A percentile compares a stretch with the other conserved stretches of the same genome.
Evolutionary conservation across 1,140 invertebrate species (phyloP).

Genomic region (Luehdorfia chinensis): DNA sequence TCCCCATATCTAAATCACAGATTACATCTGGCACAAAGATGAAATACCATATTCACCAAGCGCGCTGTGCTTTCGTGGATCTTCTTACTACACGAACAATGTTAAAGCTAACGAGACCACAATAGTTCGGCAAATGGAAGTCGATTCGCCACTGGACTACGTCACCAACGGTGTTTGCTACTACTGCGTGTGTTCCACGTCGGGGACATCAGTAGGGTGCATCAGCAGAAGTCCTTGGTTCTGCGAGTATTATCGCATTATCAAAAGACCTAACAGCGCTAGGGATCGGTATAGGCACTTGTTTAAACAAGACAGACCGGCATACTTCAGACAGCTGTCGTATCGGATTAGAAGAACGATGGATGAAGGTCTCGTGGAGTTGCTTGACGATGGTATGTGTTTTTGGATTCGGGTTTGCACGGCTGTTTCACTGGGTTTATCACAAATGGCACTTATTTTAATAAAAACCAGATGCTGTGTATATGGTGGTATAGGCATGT

Average conservation of each 20-base stretch:
- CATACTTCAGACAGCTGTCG: conserved; percentile 52
- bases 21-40: conserved; percentile 64
- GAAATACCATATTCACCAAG: conserved; percentile 57
- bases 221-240: conserved; percentile 41
- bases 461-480: too few relatives aligned
- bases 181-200: conserved; percentile 49
- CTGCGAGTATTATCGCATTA: conserved; percentile 47
- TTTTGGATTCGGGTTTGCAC: conserved; percentile 12
- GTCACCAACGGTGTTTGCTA: conserved; percentile 36
- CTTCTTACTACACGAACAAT: conserved; percentile 55
- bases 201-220: conserved; percentile 32
- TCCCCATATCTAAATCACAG: conserved; percentile 30
- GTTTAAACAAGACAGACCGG: conserved; percentile 50
- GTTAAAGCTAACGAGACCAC: conserved; percentile 44
- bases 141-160: conserved; percentile 45
- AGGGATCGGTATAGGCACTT: conserved; percentile 37
- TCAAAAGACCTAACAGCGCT: conserved; percentile 25
- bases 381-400: conserved; percentile 50
- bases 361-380: conserved; percentile 47
- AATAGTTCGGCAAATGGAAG: conserved; percentile 32
- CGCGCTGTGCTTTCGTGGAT: conserved; percentile 43
- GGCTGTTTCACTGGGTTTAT: conserved; percentile 11
- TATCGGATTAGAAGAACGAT: conserved; percentile 55
- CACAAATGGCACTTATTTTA: too few relatives aligned
- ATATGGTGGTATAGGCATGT: too few relatives aligned